Conservation (phyloP, 2,113 vertebrate species). For the Spermophilus dauricus region DNA sequence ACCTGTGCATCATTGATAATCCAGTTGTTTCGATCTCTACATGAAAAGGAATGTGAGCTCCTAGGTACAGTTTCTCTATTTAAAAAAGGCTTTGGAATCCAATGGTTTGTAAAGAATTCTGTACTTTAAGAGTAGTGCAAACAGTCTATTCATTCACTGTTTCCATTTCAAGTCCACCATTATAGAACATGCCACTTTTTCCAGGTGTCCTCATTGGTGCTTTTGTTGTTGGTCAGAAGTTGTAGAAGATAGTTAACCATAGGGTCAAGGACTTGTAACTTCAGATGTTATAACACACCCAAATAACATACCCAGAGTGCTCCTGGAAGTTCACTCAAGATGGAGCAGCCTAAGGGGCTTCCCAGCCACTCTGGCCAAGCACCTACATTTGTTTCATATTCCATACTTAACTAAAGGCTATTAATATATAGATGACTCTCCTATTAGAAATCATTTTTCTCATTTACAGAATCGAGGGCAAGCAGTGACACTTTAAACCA, state of each 20-base stretch:
- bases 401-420: not conserved
- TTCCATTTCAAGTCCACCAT: not conserved
- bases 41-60: constrained; percentile 44
- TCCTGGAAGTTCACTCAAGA: not conserved
- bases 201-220: not conserved
- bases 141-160: not conserved
- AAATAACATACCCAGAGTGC: fast-evolving
- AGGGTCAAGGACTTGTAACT: not conserved
- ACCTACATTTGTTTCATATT: not conserved
- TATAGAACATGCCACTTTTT: not conserved
- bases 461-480: not conserved
- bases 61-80: not conserved
- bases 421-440: not conserved
- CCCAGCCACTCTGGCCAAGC: not conserved
- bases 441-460: not conserved
- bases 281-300: fast-evolving
- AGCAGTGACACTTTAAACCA: too few species aligned
- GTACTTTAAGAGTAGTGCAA: not conserved
- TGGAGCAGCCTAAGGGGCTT: not conserved
- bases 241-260: not conserved
- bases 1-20: not conserved
- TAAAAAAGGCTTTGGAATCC: not conserved
- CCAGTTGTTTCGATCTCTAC: constrained; percentile 22
- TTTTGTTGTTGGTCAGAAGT: not conserved
- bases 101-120: not conserved